These are phyloP conservation scores for Enteromius unitaeniatus DNA, from an alignment of 2,797 vertebrate genomes.

Conservation along the genomic window DNA sequence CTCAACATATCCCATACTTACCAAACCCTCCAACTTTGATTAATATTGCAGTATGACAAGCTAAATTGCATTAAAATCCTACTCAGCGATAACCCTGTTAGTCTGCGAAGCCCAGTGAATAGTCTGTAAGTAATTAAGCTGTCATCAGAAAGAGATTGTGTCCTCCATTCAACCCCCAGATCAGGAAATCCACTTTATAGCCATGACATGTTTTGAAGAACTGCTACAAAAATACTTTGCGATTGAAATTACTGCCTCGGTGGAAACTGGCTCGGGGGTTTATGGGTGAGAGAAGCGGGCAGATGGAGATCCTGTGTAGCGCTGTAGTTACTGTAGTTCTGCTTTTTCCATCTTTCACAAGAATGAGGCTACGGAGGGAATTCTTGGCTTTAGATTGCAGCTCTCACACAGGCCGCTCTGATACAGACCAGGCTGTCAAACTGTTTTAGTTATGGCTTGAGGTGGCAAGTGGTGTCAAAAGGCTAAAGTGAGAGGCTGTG, in stretches of 20 bases:
- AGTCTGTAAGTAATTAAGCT: constrained; percentile 47
- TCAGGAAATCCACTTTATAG: constrained; percentile 53
- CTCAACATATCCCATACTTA: constrained; percentile 40
- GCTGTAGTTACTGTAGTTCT: constrained; percentile 32
- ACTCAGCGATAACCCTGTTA: constrained; percentile 46
- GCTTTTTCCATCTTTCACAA: constrained; percentile 54
- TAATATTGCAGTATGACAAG: constrained; percentile 49
- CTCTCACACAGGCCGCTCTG: constrained; percentile 20
- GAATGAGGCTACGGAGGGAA: constrained; percentile 38
- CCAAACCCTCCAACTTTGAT: constrained; percentile 45
- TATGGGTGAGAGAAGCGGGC: constrained; percentile 42
- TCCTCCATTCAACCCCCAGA: constrained; percentile 45
- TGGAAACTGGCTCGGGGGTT: constrained; percentile 48
- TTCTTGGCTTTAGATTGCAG: constrained; percentile 34
- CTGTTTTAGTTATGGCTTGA: constrained; percentile 15
- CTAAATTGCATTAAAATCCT: constrained; percentile 43
- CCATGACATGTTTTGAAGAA: constrained; percentile 43
- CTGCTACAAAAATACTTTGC: constrained; percentile 42
- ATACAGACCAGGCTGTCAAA: constrained; percentile 12
- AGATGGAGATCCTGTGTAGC: constrained; percentile 53
- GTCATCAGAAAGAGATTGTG: constrained; percentile 49
- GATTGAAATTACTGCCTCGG: constrained; percentile 23
- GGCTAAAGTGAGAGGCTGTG: constrained; percentile 20
- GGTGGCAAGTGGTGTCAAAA: constrained; percentile 4
- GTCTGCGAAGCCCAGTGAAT: constrained; percentile 38